Percentiles rank a stretch among this genome's conserved stretches.
These are phyloP conservation scores for Leucoptera coffeella DNA, from an alignment of 2,888 invertebrate genomes.

Conservation along the genomic window DNA sequence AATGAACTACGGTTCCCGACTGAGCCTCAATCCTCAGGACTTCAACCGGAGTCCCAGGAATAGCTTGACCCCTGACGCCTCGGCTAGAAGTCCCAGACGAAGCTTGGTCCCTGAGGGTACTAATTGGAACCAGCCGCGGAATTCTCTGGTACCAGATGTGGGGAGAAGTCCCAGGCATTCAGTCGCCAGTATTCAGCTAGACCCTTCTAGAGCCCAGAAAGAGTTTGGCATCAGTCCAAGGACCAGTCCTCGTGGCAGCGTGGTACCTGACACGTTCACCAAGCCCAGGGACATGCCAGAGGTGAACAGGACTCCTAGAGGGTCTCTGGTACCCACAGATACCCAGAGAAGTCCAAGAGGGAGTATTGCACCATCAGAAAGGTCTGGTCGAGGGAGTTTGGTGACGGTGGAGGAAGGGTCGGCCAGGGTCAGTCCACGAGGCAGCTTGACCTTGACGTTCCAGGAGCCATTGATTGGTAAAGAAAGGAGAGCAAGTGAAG, in stretches of 20 bases:
- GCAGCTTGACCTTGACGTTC: slow-evolving; percentile 56
- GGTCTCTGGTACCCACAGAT: slow-evolving; percentile 54
- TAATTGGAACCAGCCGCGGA: slow-evolving; percentile 51
- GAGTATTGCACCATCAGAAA: slow-evolving; percentile 51
- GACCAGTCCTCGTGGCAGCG: slow-evolving; percentile 55
- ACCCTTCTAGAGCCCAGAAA: slow-evolving; percentile 32
- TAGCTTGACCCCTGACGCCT: slow-evolving; percentile 38
- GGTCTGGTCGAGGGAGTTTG: slow-evolving; percentile 36
- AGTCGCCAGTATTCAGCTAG: slow-evolving; percentile 40
- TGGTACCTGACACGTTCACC: slow-evolving; percentile 31
- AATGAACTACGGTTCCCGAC: slow-evolving; percentile 44
- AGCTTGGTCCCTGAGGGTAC: slow-evolving; percentile 55
- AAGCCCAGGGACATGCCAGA: slow-evolving; percentile 41
- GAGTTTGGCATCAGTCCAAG: slow-evolving; percentile 46
- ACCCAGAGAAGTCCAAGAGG: slow-evolving; percentile 57
- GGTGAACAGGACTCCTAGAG: slow-evolving; percentile 44
- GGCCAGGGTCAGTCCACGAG: slow-evolving; percentile 46
- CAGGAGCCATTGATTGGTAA: slow-evolving; percentile 52
- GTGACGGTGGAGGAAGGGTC: slow-evolving; percentile 27
- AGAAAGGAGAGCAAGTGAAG: slow-evolving; percentile 54
- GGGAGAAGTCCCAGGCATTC: slow-evolving; percentile 57
- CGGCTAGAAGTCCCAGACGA: slow-evolving; percentile 53
- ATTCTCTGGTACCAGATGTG: slow-evolving; percentile 52
- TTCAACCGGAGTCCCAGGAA: slow-evolving; percentile 44
- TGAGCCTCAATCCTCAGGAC: slow-evolving; percentile 53